Evolutionary conservation across 2,797 vertebrate species (phyloP), one percentile per base, ranked within the genome.

Genomic region (Rhynchonycteris naso): DNA sequence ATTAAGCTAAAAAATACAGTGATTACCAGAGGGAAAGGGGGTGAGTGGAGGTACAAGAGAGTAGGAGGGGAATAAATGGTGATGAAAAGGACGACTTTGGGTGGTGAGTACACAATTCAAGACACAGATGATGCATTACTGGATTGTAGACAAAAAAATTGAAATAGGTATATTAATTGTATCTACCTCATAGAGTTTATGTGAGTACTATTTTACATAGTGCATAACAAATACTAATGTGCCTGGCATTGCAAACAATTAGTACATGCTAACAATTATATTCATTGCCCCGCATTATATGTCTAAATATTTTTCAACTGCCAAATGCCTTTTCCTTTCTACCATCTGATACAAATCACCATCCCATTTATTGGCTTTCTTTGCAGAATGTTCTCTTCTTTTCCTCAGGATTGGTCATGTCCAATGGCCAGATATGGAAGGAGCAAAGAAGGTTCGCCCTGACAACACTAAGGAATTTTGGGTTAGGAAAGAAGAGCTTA

Each of bases 371-470:
- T 50, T 81, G 54, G 43, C 54, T 81, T 59, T 71, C 43, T 76
- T 54, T 75, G 35, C 43, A 14, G 75, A 28, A 92, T 24, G 5
- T n/a, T 71, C 63, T 43, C 54, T 76, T 59, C 86, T n/a, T 75
- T 66, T 22, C 4, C 38, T 50, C 61, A 97, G 96, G 97, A 33
- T 30, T 98, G 74, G 0, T 98, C 47, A 58, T 7, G 66, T 98
- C 98, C 71, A 98, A 0, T 0, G 98, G 98, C 14, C 94, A 94
- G 22, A 4, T 58, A 8, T 99, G 98, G 99, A 98, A 97, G 91
- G 98, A 98, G 33, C 98, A 99, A 95, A 98, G 98, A 82, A 98
- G 98, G 38, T 98, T 99, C 54, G 52, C 98, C 15, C 93, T 98
- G 69, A 96, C 30, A 59, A 98, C 98, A 0, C 97, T 99, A 12